These are phyloP conservation scores for Phylloscopus trochilus DNA, from an alignment of 2,113 vertebrate genomes.

Conservation along the genomic window DNA sequence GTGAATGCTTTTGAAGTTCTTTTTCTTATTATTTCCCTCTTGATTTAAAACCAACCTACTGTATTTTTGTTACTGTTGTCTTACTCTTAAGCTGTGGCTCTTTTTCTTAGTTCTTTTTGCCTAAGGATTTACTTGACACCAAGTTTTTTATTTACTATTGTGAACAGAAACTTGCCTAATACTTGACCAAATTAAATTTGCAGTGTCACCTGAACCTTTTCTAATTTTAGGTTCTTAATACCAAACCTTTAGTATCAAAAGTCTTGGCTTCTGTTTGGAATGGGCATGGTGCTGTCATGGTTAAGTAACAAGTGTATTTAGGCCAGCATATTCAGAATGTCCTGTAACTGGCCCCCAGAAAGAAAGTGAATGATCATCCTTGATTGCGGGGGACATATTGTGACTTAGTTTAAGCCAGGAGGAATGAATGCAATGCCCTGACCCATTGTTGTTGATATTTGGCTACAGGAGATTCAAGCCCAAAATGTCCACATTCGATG, in stretches of 20 bases:
- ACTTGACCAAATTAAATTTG: background rate
- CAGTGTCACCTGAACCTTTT: background rate
- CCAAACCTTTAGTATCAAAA: background rate
- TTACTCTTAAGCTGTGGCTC: background rate
- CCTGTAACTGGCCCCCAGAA: background rate
- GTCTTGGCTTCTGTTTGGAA: background rate
- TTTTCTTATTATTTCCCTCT: constrained; percentile 17
- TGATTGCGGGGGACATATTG: background rate
- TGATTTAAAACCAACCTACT: constrained; percentile 7
- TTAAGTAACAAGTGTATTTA: background rate
- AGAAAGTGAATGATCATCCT: background rate
- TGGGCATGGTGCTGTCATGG: too few species aligned
- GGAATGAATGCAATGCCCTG: background rate
- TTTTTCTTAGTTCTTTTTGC: background rate
- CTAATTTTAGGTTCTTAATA: background rate
- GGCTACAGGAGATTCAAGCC: background rate
- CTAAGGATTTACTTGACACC: background rate
- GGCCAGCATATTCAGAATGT: background rate
- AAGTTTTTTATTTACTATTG: background rate
- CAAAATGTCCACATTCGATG: background rate
- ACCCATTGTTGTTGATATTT: background rate
- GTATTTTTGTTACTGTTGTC: background rate
- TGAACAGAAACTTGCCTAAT: background rate
- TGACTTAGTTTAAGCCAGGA: background rate
- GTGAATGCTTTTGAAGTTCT: background rate